Base-by-base conservation (phyloP, 2,888 invertebrate genomes). In the Ectemnius lituratus region DNA sequence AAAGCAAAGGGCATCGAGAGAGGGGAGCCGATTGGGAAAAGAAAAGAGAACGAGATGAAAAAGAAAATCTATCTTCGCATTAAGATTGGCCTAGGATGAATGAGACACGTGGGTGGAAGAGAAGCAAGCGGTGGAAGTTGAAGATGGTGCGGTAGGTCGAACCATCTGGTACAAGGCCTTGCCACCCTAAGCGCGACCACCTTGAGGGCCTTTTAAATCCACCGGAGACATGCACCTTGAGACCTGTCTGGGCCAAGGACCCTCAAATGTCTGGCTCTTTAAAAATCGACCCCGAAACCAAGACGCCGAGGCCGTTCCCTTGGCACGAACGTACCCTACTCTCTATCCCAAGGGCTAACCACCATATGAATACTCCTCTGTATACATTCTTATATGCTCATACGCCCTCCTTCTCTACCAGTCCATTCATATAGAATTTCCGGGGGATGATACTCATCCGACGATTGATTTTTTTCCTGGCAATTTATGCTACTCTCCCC, bases 241-340 rank as follows among this genome's bases (percentile, higher is more conserved):
- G 88, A 88, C 89, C 88, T 89, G 89, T 86, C 85, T 80, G 73
- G 80, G 76, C 85, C 87, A 84, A 87, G 88, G 85, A 86, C 87
- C 87, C 88, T 87, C 78, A 74, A 85, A 79, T 78, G 68, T 67
- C 58, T 64, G 82, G 84, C 82, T 83, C 85, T 87, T 87, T 87
- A 87, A 87, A 86, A 70, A 79, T 84, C 86, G 82, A 82, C 80
- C 79, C 82, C 68, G 77, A 71, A 72, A 73, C 82, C 73, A 83
- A 82, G 82, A 84, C 84, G 76, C 71, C 74, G 67, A 70, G 73
- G 61, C 75, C 66, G 70, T 71, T 59, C 75, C 71, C 63, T 37
- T 68, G 37, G 37, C 37, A 37, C 37, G 37, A 37, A 11, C 37
- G 11, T 68, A 67, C 66, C 70, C 76, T 37, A 37, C 37, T 37